These are phyloP conservation scores for Dasypus novemcinctus DNA, from an alignment of 2,113 vertebrate species.

Conservation along the genomic window DNA sequence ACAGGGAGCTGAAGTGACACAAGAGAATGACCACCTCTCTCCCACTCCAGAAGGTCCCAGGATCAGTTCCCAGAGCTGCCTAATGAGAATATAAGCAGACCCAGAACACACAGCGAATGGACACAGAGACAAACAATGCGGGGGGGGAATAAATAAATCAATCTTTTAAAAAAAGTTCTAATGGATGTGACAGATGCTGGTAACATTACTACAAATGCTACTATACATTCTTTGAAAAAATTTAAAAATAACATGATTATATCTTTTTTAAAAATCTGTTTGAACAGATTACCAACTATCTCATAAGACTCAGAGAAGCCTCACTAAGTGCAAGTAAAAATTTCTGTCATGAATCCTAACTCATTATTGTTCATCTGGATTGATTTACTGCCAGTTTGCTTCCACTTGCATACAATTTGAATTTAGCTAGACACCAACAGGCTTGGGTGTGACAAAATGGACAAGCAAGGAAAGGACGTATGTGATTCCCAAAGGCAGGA, in stretches of 20 bases:
- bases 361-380: neutral
- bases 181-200: neutral
- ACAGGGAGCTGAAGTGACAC: no score
- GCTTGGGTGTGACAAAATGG: neutral
- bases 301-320: neutral
- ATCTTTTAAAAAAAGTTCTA: neutral
- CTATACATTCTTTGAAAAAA: neutral
- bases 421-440: neutral
- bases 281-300: neutral
- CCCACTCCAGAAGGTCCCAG: no score
- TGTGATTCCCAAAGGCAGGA: no score
- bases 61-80: no score
- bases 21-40: no score
- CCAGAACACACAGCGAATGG: no score
- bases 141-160: no score
- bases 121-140: no score
- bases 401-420: neutral
- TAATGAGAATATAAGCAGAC: no score
- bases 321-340: neutral
- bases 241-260: neutral
- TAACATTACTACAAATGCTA: neutral
- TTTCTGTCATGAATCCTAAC: neutral
- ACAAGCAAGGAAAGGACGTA: rapidly evolving
- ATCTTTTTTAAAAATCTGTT: neutral
- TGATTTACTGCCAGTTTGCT: neutral